These are phyloP conservation scores for Dromococcyx pavoninus DNA, from an alignment of 2,797 vertebrate genomes.

Conservation along the genomic window DNA sequence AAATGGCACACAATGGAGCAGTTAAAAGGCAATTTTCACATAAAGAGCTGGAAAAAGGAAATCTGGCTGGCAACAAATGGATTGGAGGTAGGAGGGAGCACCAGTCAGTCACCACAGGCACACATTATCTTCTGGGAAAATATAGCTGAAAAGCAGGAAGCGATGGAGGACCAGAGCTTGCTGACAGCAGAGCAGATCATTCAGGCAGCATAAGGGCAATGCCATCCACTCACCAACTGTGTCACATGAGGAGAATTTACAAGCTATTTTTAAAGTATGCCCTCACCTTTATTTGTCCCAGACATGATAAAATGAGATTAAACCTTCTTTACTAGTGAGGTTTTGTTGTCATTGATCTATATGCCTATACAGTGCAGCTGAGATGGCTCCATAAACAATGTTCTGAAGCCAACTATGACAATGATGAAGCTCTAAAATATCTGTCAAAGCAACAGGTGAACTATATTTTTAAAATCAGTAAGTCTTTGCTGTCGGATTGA, in stretches of 20 bases:
- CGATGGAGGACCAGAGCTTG: neutral
- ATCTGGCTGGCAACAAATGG: neutral
- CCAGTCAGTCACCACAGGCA: neutral
- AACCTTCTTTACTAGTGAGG: neutral
- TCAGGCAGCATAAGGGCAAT: neutral
- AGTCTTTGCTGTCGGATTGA: neutral
- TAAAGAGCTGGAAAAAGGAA: neutral
- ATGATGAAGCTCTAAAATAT: neutral
- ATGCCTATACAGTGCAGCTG: neutral
- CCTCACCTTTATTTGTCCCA: neutral
- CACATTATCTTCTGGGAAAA: neutral
- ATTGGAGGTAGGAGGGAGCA: neutral
- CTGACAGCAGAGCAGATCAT: neutral
- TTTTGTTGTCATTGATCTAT: neutral
- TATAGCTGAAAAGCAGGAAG: neutral
- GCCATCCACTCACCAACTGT: neutral
- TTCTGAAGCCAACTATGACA: neutral
- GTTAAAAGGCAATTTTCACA: constrained; percentile 30
- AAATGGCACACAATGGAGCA: neutral
- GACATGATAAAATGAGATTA: neutral
- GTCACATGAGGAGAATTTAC: neutral
- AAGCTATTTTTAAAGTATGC: neutral
- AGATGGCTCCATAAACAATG: neutral
- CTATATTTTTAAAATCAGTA: neutral
- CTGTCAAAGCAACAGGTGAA: neutral